Evolutionary conservation across 1,140 invertebrate genomes (phyloP).

Genomic region (Heliconius nattereri): DNA sequence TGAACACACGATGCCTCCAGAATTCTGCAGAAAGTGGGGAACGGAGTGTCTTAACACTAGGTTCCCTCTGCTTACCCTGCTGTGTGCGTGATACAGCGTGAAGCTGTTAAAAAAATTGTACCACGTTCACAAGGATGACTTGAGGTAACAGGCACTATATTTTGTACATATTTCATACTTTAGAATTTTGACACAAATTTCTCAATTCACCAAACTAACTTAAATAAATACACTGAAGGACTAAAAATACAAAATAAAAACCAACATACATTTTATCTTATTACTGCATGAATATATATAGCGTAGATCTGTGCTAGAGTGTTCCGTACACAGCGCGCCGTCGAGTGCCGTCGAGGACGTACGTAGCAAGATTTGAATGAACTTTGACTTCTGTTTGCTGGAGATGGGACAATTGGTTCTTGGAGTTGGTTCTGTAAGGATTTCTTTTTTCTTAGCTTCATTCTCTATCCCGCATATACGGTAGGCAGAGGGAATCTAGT

Average conservation of each 20-base stretch:
- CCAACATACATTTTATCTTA: slow-evolving; percentile 5
- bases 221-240: not conserved
- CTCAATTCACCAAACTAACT: not conserved
- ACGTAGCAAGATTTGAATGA: slow-evolving; percentile 10
- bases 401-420: not conserved
- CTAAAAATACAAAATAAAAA: not conserved
- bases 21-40: too few relatives aligned
- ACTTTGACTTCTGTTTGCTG: slow-evolving; percentile 1
- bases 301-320: slow-evolving; percentile 9
- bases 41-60: too few relatives aligned
- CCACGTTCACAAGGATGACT: too few relatives aligned
- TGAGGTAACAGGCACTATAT: too few relatives aligned
- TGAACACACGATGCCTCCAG: too few relatives aligned
- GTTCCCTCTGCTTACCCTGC: too few relatives aligned
- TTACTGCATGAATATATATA: slow-evolving; percentile 10
- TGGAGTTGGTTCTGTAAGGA: not conserved
- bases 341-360: slow-evolving; percentile 18
- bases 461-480: too few relatives aligned
- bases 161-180: too few relatives aligned
- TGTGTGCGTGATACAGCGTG: too few relatives aligned
- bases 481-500: not conserved
- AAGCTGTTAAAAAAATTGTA: too few relatives aligned
- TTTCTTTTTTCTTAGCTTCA: not conserved
- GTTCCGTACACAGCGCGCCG: slow-evolving; percentile 18
- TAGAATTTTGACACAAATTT: too few relatives aligned